A percentile compares a stretch with the other conserved stretches of the same genome.
Evolutionary conservation across 2,113 vertebrate genomes (phyloP).

Genomic region (Casuarius casuarius): DNA sequence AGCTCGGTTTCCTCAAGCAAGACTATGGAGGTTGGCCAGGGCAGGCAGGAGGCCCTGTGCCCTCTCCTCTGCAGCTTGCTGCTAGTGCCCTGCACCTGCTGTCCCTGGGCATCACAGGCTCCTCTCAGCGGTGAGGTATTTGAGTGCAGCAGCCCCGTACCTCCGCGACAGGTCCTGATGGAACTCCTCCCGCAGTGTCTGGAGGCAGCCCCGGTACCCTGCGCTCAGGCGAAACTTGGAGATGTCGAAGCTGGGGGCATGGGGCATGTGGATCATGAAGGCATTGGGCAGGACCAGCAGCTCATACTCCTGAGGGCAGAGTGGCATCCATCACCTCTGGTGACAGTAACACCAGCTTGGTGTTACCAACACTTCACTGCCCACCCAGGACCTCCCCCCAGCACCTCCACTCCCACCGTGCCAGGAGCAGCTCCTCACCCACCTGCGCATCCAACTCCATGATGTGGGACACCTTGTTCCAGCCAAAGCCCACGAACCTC

Average conservation of each 20-base stretch:
- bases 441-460: conserved; percentile 97
- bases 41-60: not conserved
- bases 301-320: conserved; percentile 86
- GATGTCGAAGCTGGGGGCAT: conserved; percentile 94
- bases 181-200: conserved; percentile 92
- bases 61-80: not conserved
- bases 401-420: fast-evolving
- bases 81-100: not conserved
- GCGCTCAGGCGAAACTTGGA: conserved; percentile 93
- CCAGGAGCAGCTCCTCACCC: not conserved
- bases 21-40: fast-evolving
- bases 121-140: conserved; percentile 94
- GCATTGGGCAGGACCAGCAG: conserved; percentile 94
- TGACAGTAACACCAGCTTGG: fast-evolving
- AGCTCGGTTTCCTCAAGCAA: fast-evolving
- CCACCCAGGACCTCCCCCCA: not conserved
- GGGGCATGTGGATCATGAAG: conserved; percentile 97
- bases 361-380: fast-evolving
- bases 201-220: conserved; percentile 88
- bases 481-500: conserved; percentile 95
- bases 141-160: conserved; percentile 91
- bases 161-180: conserved; percentile 94
- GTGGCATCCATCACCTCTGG: not conserved
- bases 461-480: conserved; percentile 97
- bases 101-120: conserved; percentile 69